These are phyloP conservation scores for Pelagia noctiluca DNA, from an alignment of 30 jellyfish, hydroid and myxozoan species.

Conservation along the genomic window DNA sequence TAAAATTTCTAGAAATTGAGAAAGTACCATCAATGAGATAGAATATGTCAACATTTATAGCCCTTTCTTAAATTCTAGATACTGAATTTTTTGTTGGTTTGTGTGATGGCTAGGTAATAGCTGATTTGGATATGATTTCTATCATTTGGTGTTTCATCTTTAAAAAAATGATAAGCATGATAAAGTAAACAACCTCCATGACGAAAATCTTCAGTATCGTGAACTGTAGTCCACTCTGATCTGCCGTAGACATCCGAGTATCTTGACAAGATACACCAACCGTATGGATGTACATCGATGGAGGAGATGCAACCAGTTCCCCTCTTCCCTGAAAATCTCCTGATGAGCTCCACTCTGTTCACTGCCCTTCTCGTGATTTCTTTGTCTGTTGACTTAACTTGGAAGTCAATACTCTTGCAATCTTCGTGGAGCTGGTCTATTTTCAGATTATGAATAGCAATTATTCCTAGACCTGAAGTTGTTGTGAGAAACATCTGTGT, in stretches of 20 bases:
- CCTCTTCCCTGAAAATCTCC: conserved; percentile 69
- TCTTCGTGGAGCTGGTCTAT: conserved; percentile 33
- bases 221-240: conserved; percentile 76
- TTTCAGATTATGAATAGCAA: conserved; percentile 75
- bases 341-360: conserved; percentile 63
- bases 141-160: too few species aligned
- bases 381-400: not conserved
- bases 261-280: conserved; percentile 82
- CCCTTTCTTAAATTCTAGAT: too few species aligned
- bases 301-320: conserved; percentile 87
- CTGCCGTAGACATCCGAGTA: conserved; percentile 57
- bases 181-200: too few species aligned
- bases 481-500: conserved; percentile 76
- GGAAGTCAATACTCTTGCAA: not conserved
- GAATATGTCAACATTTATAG: too few species aligned
- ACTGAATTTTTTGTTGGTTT: too few species aligned
- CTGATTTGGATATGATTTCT: too few species aligned
- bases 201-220: conserved; percentile 67
- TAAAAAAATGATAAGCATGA: too few species aligned
- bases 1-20: too few species aligned
- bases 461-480: conserved; percentile 72
- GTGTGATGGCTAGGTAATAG: too few species aligned
- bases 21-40: too few species aligned
- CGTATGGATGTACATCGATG: conserved; percentile 84
- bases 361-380: not conserved